Conservation (phyloP, 2,113 vertebrate species). For the Ailuropoda melanoleuca region DNA sequence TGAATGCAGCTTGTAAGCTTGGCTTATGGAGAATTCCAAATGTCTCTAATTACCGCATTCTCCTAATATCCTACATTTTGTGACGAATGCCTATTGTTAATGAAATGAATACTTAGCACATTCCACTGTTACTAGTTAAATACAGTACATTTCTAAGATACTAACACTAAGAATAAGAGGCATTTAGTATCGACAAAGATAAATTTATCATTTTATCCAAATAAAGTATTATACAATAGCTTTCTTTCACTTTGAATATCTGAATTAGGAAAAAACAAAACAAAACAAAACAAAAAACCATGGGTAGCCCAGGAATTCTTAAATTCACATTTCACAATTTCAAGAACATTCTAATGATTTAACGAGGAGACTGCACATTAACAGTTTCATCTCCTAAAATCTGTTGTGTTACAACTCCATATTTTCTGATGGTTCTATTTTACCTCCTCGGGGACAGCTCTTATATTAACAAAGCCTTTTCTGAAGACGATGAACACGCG, state of each 20-base stretch:
- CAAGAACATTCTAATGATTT: slow-evolving; percentile 24
- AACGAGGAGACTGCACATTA: background rate
- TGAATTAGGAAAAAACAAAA: background rate
- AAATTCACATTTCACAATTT: slow-evolving; percentile 19
- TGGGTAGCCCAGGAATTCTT: background rate
- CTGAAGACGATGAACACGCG: slow-evolving; percentile 94
- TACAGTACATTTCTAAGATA: background rate
- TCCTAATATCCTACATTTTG: background rate
- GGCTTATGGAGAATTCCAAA: background rate
- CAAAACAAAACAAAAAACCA: background rate
- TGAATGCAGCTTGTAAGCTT: background rate
- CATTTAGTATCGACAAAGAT: background rate
- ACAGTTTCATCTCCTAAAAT: slow-evolving; percentile 35
- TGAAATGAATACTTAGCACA: background rate
- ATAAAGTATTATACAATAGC: background rate
- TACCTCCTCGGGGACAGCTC: slow-evolving; percentile 96
- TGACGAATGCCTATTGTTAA: background rate
- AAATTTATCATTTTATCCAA: background rate
- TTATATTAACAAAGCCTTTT: slow-evolving; percentile 94
- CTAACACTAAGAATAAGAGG: background rate
- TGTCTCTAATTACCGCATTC: background rate
- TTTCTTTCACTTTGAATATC: background rate
- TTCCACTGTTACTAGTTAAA: background rate
- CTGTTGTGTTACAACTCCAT: background rate
- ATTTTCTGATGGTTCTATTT: slow-evolving; percentile 65